phyloP scores from a whole-genome alignment of 2,888 invertebrate genomes.

The Resseliella maxima region DNA sequence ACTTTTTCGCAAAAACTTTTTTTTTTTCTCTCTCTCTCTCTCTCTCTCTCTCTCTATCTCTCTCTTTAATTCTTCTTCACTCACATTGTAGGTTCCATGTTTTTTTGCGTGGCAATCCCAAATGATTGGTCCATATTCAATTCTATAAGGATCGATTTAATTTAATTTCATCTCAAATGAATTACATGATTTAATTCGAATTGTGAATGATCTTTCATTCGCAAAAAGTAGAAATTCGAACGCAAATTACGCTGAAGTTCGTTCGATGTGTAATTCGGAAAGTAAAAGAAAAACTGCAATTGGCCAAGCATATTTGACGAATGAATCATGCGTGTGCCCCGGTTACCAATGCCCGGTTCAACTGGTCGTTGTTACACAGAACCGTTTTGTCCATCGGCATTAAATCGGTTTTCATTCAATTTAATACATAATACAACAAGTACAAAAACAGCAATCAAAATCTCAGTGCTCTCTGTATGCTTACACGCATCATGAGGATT shows the following conservation, averaged over 20 bases:
- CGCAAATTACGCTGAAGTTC: neutral
- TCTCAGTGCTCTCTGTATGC: neutral
- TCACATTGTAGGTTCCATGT: neutral
- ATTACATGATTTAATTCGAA: slow-evolving; percentile 5
- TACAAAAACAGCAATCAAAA: neutral
- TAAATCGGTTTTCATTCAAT: slow-evolving; percentile 51
- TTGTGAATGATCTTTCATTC: no score
- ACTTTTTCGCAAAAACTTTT: slow-evolving; percentile 14
- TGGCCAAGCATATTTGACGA: neutral
- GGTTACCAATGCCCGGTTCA: neutral
- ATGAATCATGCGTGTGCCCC: slow-evolving; percentile 33
- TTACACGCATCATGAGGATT: slow-evolving; percentile 33
- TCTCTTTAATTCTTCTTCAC: neutral
- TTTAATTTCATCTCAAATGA: neutral
- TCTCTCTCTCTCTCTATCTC: neutral
- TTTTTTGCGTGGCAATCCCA: neutral
- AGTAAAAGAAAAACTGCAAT: neutral
- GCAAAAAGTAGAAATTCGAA: neutral
- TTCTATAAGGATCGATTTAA: neutral
- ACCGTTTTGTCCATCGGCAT: slow-evolving; percentile 50
- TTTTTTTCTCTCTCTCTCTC: neutral
- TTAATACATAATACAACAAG: neutral
- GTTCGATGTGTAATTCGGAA: neutral
- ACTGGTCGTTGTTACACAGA: neutral
- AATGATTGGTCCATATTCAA: neutral